These are phyloP conservation scores for Trissonchulus latispiculum DNA, from an alignment of 2,888 invertebrate species.

Conservation along the genomic window DNA sequence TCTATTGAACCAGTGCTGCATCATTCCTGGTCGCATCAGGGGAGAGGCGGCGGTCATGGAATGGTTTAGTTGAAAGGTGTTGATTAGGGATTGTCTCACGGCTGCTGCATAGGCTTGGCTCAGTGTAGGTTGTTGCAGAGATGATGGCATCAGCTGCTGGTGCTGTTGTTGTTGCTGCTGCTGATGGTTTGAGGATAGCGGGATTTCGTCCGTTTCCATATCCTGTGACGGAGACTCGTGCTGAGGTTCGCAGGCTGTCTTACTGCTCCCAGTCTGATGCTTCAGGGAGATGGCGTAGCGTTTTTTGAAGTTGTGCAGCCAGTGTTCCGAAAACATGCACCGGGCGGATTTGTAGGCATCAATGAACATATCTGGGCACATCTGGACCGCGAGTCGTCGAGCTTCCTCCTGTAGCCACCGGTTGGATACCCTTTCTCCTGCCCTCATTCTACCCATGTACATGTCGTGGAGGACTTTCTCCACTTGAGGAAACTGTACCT, in stretches of 20 bases:
- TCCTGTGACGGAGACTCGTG: background rate
- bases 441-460: background rate
- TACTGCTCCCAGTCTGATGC: background rate
- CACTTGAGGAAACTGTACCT: slow-evolving; percentile 26
- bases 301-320: slow-evolving; percentile 28
- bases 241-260: background rate
- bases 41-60: too few relatives aligned
- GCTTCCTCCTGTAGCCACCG: slow-evolving; percentile 27
- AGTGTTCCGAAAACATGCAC: slow-evolving; percentile 27
- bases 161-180: background rate
- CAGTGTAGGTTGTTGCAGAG: too few relatives aligned
- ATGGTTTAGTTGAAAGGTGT: too few relatives aligned
- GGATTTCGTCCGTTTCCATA: background rate
- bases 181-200: background rate
- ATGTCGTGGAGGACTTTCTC: slow-evolving; percentile 24
- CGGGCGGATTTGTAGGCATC: slow-evolving; percentile 25
- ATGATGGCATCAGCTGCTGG: background rate
- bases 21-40: too few relatives aligned
- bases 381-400: slow-evolving; percentile 21
- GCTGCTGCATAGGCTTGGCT: background rate
- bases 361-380: slow-evolving; percentile 23
- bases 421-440: slow-evolving; percentile 23
- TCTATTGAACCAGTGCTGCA: too few relatives aligned
- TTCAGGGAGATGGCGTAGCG: slow-evolving; percentile 25
- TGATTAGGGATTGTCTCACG: background rate